phyloP scores from a whole-genome alignment of 1,140 invertebrate genomes.

The Drosophila kohkoa region DNA sequence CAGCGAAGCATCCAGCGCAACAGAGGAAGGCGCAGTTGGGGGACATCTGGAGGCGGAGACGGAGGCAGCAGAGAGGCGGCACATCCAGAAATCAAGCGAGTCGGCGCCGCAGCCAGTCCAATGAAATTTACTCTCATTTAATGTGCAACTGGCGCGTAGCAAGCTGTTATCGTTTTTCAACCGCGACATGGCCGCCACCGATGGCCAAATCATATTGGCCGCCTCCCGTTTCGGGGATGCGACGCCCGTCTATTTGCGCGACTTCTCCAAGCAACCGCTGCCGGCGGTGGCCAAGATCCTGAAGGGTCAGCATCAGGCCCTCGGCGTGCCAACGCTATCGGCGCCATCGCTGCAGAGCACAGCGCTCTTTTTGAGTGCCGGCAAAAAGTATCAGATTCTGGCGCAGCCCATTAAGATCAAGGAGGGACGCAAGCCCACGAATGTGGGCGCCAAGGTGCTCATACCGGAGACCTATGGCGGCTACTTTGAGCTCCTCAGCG shows the following conservation, averaged over 20 bases:
- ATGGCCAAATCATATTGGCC: constrained; percentile 93
- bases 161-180: constrained; percentile 84
- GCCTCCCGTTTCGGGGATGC: constrained; percentile 92
- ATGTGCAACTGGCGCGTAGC: constrained; percentile 83
- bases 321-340: constrained; percentile 94
- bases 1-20: constrained; percentile 27
- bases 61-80: constrained; percentile 3
- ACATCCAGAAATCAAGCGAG: constrained; percentile 33
- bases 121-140: constrained; percentile 85
- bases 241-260: constrained; percentile 80
- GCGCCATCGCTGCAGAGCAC: constrained; percentile 93
- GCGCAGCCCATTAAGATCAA: constrained; percentile 96
- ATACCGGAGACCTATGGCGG: constrained; percentile 96
- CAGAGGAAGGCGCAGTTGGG: constrained; percentile 37
- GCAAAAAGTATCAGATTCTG: constrained; percentile 93
- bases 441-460: constrained; percentile 92
- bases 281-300: constrained; percentile 95
- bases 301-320: constrained; percentile 95
- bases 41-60: constrained; percentile 12
- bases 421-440: constrained; percentile 90
- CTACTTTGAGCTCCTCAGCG: constrained; percentile 96
- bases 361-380: constrained; percentile 92
- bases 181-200: constrained; percentile 91
- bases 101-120: constrained; percentile 69
- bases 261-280: constrained; percentile 90